Base-by-base conservation (phyloP, 2,113 vertebrate genomes). In the Aegypius monachus region DNA sequence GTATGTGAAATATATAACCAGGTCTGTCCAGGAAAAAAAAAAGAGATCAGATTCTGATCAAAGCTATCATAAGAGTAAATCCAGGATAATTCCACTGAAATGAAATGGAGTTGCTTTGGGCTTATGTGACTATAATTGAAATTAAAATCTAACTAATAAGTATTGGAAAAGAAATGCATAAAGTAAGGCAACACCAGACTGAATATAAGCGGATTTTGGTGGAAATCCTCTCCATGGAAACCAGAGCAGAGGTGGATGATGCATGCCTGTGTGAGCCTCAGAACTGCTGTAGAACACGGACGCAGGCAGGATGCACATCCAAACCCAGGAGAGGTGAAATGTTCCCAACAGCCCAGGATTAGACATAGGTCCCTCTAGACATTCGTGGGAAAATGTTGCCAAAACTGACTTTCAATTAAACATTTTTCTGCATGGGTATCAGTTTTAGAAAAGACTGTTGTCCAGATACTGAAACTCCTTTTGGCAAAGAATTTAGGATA, bases 211-310 rank as follows among this genome's bases (percentile, higher is more conserved):
- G 73, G 78, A 81, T 94, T 94, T 59, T 59, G 59, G 72, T 81
- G 55, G 55, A 92, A 88, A 91, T 67, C 59, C 59, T 93, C 89
- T 78, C 77, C 81, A 75, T 81, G 84, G 92, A 91, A 89, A 83
- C 92, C 42, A 38, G 45, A 70, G 58, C 62, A 83, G 58, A 80
- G 80, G 25, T 68, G 34, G 62, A 50, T 62, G 63, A 73, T 78
- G 58, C 52, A 38, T 0, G 10, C 43, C 52, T 52, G 29, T 40
- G 48, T 42, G 27, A 94, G 59, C 21, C 77, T 80, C 59, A 43
- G 13, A 34, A 70, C 45, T 70, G 68, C 72, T 74, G 25, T 11
- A 36, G 73, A 66, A 59, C 16, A 45, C 55, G 59, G 45, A 73
- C 1, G 2, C 2, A 6, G 63, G 36, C 80, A 93, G 63, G 31